Conservation (phyloP, 2,888 invertebrate species). For the Melieria omissa region DNA sequence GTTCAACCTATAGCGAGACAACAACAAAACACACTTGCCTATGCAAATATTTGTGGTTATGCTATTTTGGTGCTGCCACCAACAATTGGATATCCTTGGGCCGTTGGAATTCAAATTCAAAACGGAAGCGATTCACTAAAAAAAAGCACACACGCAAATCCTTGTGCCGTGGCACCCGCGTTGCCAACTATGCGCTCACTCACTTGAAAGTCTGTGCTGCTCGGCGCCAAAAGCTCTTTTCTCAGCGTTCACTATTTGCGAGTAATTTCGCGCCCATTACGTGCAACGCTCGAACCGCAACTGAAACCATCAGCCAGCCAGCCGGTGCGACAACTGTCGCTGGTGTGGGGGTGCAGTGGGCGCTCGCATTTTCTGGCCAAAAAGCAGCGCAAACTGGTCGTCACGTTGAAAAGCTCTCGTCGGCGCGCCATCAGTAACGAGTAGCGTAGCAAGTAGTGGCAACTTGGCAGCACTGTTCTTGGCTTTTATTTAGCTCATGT, state of each 20-base stretch:
- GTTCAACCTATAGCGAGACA: conserved; percentile 7
- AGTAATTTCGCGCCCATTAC: conserved; percentile 9
- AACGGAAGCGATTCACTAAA: background rate
- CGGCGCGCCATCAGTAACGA: too few relatives aligned
- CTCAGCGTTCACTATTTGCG: background rate
- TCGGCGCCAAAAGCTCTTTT: conserved; percentile 10
- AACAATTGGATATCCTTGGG: conserved; percentile 24
- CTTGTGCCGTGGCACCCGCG: background rate
- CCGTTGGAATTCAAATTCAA: conserved; percentile 17
- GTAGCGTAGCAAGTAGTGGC: too few relatives aligned
- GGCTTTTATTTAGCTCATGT: too few relatives aligned
- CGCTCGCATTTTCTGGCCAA: background rate
- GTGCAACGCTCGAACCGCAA: conserved; percentile 27
- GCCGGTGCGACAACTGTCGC: background rate
- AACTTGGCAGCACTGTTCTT: too few relatives aligned
- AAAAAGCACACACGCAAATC: background rate
- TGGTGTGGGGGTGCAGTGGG: conserved; percentile 5
- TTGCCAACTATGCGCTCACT: conserved; percentile 16
- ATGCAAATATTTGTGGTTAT: conserved; percentile 23
- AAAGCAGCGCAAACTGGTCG: too few relatives aligned
- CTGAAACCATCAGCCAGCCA: conserved; percentile 12
- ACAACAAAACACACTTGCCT: conserved; percentile 25
- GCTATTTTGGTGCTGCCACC: conserved; percentile 7
- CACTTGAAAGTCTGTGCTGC: background rate
- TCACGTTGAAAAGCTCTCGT: too few relatives aligned